Base-by-base conservation (phyloP, 2,797 vertebrate species). In the Loriculus beryllinus region DNA sequence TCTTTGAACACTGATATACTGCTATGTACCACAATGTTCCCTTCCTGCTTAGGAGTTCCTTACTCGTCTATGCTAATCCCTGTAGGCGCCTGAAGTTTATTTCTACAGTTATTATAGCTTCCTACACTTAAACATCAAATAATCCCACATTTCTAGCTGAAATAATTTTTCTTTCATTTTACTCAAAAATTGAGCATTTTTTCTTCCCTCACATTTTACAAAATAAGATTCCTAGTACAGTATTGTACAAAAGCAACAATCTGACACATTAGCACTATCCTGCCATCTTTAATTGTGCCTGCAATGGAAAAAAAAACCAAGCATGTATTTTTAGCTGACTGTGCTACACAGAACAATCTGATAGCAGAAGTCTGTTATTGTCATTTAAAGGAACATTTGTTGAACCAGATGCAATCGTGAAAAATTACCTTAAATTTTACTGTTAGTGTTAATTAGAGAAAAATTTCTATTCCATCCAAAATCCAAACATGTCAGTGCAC, bases 381-480 rank as follows among this genome's bases (percentile, higher is more conserved):
- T 75, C 52, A 86, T 85, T 95, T 85, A 91, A 86, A 91, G 65
- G 29, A 88, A 37, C 76, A 70, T 74, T 82, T 93, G 78, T 90
- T 93, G 88, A 86, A 96, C 18, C 57, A 95, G 91, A 92, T 79
- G 80, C 35, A 51, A 33, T 68, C n/a, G 70, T 57, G 62, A 91
- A 90, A 95, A 63, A 69, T 59, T 52, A 88, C 84, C 69, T 95
- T 82, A 64, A 37, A 83, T 85, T 92, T 93, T 68, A 89, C 57
- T 75, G 39, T 81, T 57, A 80, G 29, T 75, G 25, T 80, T 78
- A 94, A 82, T 60, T 71, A 81, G n/a, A 74, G 56, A 69, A 82
- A 88, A 63, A n/a, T 17, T 6, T 52, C 60, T 42, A 40, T 37
- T 84, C 18, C 33, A 14, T 5, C 19, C 40, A 65, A 90, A 94